A percentile compares a stretch with the other conserved stretches of the same genome.
These are phyloP conservation scores for Ormyrus nitidulus DNA, from an alignment of 2,888 invertebrate genomes.

Conservation along the genomic window DNA sequence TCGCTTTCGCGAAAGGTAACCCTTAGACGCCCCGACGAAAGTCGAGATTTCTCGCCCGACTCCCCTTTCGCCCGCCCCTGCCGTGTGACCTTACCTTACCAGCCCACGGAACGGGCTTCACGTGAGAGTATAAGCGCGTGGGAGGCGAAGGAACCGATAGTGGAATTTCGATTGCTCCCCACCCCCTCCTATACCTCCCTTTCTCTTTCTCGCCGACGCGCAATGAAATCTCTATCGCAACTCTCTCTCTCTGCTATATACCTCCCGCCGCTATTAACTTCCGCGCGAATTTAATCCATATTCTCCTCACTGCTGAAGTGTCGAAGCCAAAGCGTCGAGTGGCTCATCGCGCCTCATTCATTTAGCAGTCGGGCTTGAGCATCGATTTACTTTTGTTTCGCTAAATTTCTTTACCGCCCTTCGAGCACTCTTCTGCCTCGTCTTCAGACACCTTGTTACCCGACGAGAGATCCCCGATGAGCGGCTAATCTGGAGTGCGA, in stretches of 20 bases:
- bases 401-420: too few species aligned
- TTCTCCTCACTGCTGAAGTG: not conserved
- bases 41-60: constrained; percentile 31
- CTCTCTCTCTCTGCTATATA: not conserved
- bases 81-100: too few species aligned
- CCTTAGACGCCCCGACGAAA: constrained; percentile 20
- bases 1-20: constrained; percentile 19
- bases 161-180: constrained; percentile 45
- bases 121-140: constrained; percentile 13
- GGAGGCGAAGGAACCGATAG: constrained; percentile 30
- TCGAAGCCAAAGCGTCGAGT: too few species aligned
- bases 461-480: too few species aligned
- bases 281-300: constrained; percentile 9
- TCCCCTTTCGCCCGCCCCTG: not conserved
- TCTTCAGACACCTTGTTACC: too few species aligned
- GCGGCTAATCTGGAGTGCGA: too few species aligned
- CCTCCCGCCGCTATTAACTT: constrained; percentile 11
- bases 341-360: too few species aligned
- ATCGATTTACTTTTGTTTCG: too few species aligned
- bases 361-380: too few species aligned
- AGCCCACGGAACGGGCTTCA: not conserved
- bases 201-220: not conserved
- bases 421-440: too few species aligned
- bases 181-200: not conserved
- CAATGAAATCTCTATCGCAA: too few species aligned